These are phyloP conservation scores for Alosa sapidissima DNA, from an alignment of 2,797 vertebrate genomes.

Conservation along the genomic window DNA sequence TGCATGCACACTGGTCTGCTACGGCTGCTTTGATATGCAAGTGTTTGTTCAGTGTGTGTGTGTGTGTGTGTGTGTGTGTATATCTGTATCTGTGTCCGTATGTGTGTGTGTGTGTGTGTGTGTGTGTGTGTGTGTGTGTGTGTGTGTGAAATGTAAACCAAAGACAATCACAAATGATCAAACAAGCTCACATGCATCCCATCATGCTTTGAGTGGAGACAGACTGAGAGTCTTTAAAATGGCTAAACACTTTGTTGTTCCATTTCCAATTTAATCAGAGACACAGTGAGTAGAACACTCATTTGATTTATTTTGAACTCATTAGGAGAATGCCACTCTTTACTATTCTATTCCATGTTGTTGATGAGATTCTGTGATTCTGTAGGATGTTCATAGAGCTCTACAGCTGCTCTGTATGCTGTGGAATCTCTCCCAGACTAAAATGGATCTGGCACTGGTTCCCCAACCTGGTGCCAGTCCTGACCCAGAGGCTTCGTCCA, in stretches of 20 bases:
- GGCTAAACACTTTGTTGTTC: neutral
- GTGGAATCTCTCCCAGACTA: neutral
- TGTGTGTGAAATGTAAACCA: neutral
- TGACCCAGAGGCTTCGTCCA: neutral
- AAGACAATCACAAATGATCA: neutral
- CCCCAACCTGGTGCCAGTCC: neutral
- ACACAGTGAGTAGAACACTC: neutral
- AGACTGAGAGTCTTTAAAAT: neutral
- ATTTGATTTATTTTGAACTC: neutral
- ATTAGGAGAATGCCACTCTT: neutral
- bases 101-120: no score
- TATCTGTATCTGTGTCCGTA: no score
- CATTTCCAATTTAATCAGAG: neutral
- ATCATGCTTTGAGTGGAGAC: neutral
- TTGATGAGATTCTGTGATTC: neutral
- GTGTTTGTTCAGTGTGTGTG: no score
- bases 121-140: no score
- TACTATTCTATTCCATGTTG: neutral
- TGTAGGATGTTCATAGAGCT: neutral
- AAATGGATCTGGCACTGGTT: neutral
- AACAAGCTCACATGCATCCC: neutral
- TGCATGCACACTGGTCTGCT: neutral
- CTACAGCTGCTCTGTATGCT: neutral
- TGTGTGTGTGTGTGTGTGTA: no score
- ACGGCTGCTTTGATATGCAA: constrained; percentile 3